Conservation (phyloP, 2,888 invertebrate genomes). For the Bruchidius siliquastri region DNA sequence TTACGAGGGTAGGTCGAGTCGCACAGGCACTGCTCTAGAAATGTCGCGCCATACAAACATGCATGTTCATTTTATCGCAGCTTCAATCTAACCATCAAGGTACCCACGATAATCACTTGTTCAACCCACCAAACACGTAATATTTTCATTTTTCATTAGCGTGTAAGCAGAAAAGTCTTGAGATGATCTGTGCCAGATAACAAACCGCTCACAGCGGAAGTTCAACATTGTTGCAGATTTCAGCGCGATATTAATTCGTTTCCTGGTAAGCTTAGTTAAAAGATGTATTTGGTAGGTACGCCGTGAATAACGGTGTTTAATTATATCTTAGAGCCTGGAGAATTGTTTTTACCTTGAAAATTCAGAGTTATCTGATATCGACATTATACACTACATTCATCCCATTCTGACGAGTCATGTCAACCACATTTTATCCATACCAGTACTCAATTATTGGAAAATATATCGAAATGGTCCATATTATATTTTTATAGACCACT, state of each 20-base stretch:
- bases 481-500: too few species aligned
- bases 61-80: background rate
- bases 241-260: background rate
- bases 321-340: background rate
- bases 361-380: too few species aligned
- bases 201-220: background rate
- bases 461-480: too few species aligned
- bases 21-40: background rate
- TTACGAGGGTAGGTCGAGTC: background rate
- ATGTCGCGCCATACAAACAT: background rate
- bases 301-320: background rate
- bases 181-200: background rate
- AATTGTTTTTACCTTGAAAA: too few species aligned
- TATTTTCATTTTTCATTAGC: background rate
- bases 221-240: background rate
- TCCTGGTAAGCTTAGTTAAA: background rate
- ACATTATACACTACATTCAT: too few species aligned
- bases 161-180: background rate
- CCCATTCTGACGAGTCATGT: too few species aligned
- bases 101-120: background rate
- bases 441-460: too few species aligned
- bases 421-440: too few species aligned
- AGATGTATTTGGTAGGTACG: background rate
- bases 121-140: background rate
- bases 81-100: background rate